Base-by-base conservation (phyloP, 2,888 invertebrate genomes). In the Pantelozetes paolii region DNA sequence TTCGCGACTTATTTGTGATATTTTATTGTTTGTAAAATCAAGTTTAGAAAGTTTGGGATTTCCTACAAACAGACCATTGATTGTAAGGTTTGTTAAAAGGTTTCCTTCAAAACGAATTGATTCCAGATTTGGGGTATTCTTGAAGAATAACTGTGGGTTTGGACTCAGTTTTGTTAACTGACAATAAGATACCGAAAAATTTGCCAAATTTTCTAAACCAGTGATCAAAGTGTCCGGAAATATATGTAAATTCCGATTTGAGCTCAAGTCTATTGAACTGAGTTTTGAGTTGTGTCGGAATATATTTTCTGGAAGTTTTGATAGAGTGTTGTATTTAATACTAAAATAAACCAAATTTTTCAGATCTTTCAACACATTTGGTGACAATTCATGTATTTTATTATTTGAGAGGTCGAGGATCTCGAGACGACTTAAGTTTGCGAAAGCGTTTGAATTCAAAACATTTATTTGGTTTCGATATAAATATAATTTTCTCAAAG, bases 341-440 rank as follows among this genome's bases (percentile, higher is more conserved):
- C 75, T 72, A 6, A 77, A 64, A 6, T 76, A 74, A 23, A 36
- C 69, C 59, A 77, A 74, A 45, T 48, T 74, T 32, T 26, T 73
- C 42, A 77, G 71, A 42, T 75, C 75, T 28, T 64, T 45, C 42
- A 76, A 59, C 18, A 74, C 18, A n/a, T 64, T 15, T 20, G 67
- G 59, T 6, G 69, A 32, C 6, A 77, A 70, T 26, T 62, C 42
- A 18, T 76, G 79, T n/a, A 84, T 82, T 8, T 89, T 89, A 84
- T 95, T 95, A 80, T 89, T 86, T 18, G 92, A 92, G 76, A 95
- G 84, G 82, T 94, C 92, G 78, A 96, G 85, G 79, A 88, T 88
- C 80, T 89, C 88, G 71, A 95, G 84, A 79, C 88, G 88, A 74
- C 87, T 87, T 76, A 90, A 87, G 71, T 82, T 82, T 50, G 87